Conservation (phyloP, 2,888 invertebrate genomes). For the Ariolimax columbianus region DNA sequence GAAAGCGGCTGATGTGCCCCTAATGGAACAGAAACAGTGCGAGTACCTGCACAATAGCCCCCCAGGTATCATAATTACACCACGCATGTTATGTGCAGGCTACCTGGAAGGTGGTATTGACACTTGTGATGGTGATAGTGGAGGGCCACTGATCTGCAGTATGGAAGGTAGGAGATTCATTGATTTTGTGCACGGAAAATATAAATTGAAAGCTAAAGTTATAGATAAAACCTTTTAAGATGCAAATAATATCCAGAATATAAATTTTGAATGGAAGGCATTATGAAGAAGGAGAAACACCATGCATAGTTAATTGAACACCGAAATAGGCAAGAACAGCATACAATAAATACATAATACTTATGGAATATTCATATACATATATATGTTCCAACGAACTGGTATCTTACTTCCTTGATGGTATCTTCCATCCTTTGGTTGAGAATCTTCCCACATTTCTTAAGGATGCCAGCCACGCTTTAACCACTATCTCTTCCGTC, state of each 20-base stretch:
- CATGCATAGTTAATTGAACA: neutral
- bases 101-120: slow-evolving; percentile 87
- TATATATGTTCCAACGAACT: no score
- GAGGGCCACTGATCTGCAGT: slow-evolving; percentile 88
- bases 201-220: neutral
- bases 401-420: no score
- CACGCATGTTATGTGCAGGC: slow-evolving; percentile 90
- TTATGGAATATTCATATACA: no score
- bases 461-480: no score
- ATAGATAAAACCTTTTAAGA: neutral
- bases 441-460: no score
- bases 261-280: neutral
- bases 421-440: no score
- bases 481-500: no score
- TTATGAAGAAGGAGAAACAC: neutral
- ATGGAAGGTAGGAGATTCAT: slow-evolving; percentile 79
- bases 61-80: slow-evolving; percentile 52
- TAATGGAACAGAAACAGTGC: slow-evolving; percentile 84
- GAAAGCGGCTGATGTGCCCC: slow-evolving; percentile 85
- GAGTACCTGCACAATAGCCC: slow-evolving; percentile 84
- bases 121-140: slow-evolving; percentile 90
- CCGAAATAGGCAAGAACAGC: neutral
- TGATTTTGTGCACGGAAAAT: neutral
- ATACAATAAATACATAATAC: no score
- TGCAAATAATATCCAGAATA: neutral